Percentiles rank a stretch among this genome's conserved stretches.
Evolutionary conservation across 2,797 vertebrate genomes (phyloP).

Genomic region (Gobionotothen gibberifrons): DNA sequence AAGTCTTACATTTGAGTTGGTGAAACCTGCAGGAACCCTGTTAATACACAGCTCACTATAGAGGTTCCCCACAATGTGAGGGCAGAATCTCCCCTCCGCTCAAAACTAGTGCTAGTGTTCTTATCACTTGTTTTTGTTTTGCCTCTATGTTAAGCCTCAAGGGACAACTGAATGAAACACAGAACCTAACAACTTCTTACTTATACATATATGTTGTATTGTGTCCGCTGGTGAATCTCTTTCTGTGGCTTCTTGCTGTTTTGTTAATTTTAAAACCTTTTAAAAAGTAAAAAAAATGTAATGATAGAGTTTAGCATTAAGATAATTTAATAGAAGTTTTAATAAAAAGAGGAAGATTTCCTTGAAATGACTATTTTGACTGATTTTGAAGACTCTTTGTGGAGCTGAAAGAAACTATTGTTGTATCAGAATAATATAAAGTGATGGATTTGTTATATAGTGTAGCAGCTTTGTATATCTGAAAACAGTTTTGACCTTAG

Average conservation of each 20-base stretch:
- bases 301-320: neutral
- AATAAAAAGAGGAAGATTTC: no score
- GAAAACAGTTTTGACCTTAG: neutral
- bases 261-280: neutral
- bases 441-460: neutral
- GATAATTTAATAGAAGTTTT: neutral
- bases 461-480: neutral
- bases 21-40: no score
- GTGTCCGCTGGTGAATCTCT: slow-evolving; percentile 12
- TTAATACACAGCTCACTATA: neutral
- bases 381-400: no score
- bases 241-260: neutral
- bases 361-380: no score
- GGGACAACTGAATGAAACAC: slow-evolving; percentile 7
- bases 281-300: neutral
- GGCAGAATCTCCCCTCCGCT: neutral
- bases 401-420: neutral
- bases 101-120: neutral
- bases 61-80: slow-evolving; percentile 1
- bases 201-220: neutral
- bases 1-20: no score
- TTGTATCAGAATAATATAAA: neutral
- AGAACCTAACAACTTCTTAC: slow-evolving; percentile 1
- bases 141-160: slow-evolving; percentile 6
- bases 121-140: neutral